Evolutionary conservation across 1,140 invertebrate genomes (phyloP).

Genomic region (Tetraneura akinire): DNA sequence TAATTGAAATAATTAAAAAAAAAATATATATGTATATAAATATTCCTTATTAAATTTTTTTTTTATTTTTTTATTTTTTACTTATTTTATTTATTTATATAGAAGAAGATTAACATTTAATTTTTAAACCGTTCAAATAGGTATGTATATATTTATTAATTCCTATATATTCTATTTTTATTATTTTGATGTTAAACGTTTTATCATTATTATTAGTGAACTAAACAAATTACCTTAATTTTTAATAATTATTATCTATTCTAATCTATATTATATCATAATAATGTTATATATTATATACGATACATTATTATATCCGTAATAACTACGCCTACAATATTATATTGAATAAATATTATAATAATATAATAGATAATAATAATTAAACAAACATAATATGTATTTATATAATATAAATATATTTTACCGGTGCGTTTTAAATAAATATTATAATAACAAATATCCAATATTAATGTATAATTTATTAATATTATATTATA

Average conservation of each 20-base stretch:
- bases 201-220: slow-evolving; percentile 9
- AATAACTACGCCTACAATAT: slow-evolving; percentile 18
- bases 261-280: slow-evolving; percentile 34
- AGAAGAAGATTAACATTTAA: neutral
- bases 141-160: neutral
- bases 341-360: slow-evolving; percentile 17
- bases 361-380: slow-evolving; percentile 18
- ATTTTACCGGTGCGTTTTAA: slow-evolving; percentile 24
- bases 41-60: no score
- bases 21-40: no score
- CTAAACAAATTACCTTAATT: slow-evolving; percentile 1
- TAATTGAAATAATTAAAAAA: no score
- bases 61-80: no score
- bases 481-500: neutral
- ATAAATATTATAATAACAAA: slow-evolving; percentile 33
- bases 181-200: neutral
- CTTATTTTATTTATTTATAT: slow-evolving; percentile 13
- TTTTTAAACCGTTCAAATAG: no score
- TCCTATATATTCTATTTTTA: slow-evolving; percentile 2
- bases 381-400: slow-evolving; percentile 1
- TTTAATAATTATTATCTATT: no score
- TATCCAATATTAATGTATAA: no score
- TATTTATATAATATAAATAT: no score
- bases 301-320: slow-evolving; percentile 28
- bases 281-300: no score